phyloP scores from a whole-genome alignment of 2,888 invertebrate species.

The Venusia cambrica region DNA sequence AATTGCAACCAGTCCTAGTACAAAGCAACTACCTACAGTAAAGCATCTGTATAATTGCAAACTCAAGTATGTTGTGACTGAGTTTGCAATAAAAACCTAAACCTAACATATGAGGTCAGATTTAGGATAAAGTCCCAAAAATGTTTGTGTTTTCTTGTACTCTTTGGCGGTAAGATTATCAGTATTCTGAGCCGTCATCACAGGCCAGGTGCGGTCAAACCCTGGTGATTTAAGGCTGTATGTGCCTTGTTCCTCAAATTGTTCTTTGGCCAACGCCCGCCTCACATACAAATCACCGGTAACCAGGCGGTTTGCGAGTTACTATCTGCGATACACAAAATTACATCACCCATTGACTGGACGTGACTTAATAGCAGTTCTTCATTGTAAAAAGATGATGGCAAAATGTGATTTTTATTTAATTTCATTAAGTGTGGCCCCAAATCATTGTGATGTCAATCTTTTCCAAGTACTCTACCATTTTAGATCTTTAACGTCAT shows the following conservation, averaged over 20 bases:
- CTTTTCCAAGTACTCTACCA: too few species aligned
- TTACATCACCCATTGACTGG: constrained; percentile 49
- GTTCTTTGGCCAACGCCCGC: constrained; percentile 50
- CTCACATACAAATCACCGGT: constrained; percentile 66
- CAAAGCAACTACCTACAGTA: too few species aligned
- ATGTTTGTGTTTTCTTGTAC: not conserved
- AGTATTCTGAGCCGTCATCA: not conserved
- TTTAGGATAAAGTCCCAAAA: too few species aligned
- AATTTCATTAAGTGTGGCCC: too few species aligned
- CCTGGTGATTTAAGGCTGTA: constrained; percentile 26
- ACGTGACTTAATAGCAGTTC: constrained; percentile 35
- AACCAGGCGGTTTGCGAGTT: constrained; percentile 43
- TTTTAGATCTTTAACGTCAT: too few species aligned
- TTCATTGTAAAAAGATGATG: constrained; percentile 7
- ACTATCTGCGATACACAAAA: constrained; percentile 29
- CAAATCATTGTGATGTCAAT: too few species aligned
- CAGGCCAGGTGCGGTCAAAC: constrained; percentile 33
- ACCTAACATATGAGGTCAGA: too few species aligned
- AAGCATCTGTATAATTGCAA: too few species aligned
- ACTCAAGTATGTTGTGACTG: too few species aligned
- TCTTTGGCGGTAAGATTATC: constrained; percentile 5
- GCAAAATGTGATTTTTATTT: constrained; percentile 11
- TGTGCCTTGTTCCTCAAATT: constrained; percentile 37
- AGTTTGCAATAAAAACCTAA: too few species aligned
- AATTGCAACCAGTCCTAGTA: too few species aligned